Evolutionary conservation across 2,113 vertebrate species (phyloP).

Genomic region (Chionis minor): DNA sequence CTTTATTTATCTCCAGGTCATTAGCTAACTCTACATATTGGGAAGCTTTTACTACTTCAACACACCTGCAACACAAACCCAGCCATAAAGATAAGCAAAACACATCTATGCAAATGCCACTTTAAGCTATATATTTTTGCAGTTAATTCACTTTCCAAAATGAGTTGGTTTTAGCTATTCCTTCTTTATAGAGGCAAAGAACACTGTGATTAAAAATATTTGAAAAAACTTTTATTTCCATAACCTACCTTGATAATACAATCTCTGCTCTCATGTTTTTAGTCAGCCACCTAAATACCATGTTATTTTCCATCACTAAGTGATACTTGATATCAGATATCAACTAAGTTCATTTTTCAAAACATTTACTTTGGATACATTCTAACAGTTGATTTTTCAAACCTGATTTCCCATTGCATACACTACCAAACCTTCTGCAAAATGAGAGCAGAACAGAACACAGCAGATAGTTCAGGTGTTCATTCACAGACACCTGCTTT

Average conservation of each 20-base stretch:
- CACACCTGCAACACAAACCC: conserved; percentile 83
- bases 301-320: not conserved
- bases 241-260: not conserved
- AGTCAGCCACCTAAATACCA: not conserved
- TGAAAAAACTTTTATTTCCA: not conserved
- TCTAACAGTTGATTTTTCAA: not conserved
- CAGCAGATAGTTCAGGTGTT: not conserved
- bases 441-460: not conserved
- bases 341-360: not conserved
- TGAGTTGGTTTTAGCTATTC: not conserved
- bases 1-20: conserved; percentile 98
- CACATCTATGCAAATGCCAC: not conserved
- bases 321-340: not conserved
- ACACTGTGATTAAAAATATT: not conserved
- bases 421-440: not conserved
- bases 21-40: conserved; percentile 94
- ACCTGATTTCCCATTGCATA: not conserved
- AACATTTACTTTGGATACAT: not conserved
- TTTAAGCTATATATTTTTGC: not conserved
- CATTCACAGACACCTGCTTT: not conserved
- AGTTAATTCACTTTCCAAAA: not conserved
- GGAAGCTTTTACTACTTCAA: conserved; percentile 92
- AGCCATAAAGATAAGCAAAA: not conserved
- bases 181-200: not conserved
- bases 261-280: not conserved